Conservation (phyloP, 2,888 invertebrate species). For the Troides oblongomaculatus region DNA sequence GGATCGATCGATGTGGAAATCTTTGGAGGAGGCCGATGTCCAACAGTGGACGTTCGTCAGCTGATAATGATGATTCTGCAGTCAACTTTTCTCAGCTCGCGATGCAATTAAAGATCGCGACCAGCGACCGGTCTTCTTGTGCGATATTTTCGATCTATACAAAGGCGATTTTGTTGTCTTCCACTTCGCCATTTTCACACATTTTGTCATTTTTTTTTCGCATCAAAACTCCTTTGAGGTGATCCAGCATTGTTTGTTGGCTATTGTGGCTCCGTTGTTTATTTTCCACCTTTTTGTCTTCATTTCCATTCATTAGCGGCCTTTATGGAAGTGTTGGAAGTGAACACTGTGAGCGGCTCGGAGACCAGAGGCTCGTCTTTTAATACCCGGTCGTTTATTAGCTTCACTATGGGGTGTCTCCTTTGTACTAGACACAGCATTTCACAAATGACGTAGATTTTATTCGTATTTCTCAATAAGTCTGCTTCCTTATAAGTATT, state of each 20-base stretch:
- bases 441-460: background rate
- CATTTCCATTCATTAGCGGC: constrained; percentile 44
- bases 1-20: too few relatives aligned
- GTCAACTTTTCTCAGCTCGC: background rate
- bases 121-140: constrained; percentile 7
- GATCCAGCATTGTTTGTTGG: constrained; percentile 43
- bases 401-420: constrained; percentile 2
- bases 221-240: constrained; percentile 46
- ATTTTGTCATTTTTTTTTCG: constrained; percentile 36
- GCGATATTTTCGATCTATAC: constrained; percentile 24
- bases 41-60: too few relatives aligned
- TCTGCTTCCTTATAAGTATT: background rate
- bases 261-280: constrained; percentile 47
- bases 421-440: background rate
- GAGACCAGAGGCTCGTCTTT: constrained; percentile 18
- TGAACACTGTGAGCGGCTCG: constrained; percentile 28
- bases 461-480: background rate
- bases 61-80: background rate
- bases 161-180: constrained; percentile 32
- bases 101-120: constrained; percentile 11
- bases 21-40: too few relatives aligned
- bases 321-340: constrained; percentile 33
- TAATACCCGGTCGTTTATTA: constrained; percentile 11
- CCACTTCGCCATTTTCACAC: constrained; percentile 30
- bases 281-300: constrained; percentile 46